Base-by-base conservation (phyloP, 2,888 invertebrate genomes). In the Cacoxenus indagator region DNA sequence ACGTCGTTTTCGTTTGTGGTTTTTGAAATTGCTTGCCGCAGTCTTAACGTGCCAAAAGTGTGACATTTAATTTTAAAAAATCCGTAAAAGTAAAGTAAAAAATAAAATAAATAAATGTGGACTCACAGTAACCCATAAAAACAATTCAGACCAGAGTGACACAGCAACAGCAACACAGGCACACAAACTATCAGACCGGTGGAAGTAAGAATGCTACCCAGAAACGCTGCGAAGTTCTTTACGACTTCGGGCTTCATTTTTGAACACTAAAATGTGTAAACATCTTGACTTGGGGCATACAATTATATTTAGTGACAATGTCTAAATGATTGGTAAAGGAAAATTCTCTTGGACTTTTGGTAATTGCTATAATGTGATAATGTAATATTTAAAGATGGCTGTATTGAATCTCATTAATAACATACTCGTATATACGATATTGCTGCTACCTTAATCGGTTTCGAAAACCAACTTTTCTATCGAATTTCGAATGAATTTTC, bases 1-100 rank as follows among this genome's bases (percentile, higher is more conserved):
- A 70, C 73, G 76, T 70, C 55, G 29, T 57, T 65, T 64, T 48
- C 48, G 65, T 27, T 67, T 68, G 31, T 51, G 14, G 55, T 37
- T 57, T 11, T 55, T 65, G 29, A 72, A 75, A 78, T 76, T 78
- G 82, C 82, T 82, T 79, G 79, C 79, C 82, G 37, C 37, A 37
- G 78, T 78, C 78, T 83, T 77, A 76, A 83, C 81, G 37, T 14
- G 80, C 81, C 78, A 82, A 80, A 82, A 80, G 83, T 82, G 81
- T 82, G 82, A 78, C 81, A 83, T 82, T 82, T 79, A 79, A 79
- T 79, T 82, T 80, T 80, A 75, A 79, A n/a, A 80, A 79, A 82
- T 79, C 81, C 64, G 70, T 79, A 78, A 78, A 72, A 74, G 71
- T 65, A 69, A 61, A 37, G 67, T 59, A 64, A 71, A 61, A 70